Base-by-base conservation (phyloP, 2,113 vertebrate species). In the Gallinago paraguaiae region DNA sequence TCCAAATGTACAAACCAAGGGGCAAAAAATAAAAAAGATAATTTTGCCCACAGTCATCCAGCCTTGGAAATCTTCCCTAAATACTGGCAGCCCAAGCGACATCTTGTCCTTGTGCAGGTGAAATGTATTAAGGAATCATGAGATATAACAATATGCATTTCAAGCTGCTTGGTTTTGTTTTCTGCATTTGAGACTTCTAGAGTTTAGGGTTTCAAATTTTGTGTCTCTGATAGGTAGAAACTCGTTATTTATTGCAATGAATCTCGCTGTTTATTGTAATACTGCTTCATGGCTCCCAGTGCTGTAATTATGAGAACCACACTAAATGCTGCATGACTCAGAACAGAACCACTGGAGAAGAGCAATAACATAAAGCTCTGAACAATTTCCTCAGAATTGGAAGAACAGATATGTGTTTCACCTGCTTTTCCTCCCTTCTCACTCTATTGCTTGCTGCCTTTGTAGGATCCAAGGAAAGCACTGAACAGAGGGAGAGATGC, bases 371-470 rank as follows among this genome's bases (percentile, higher is more conserved):
- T 39, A 37, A 31, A 2, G 0, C 6, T 75, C 57, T 79, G 30
- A 70, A 33, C 17, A 17, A 39, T 50, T 80, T 94, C 53, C 37
- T 79, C 31, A 25, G 19, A 22, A 4, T 0, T 57, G 8, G 17
- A 70, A 74, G 35, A 82, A 37, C 7, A 90, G n/a, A 45, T 43
- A 35, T 1, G 9, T 3, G 5, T 80, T 90, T 63, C n/a, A 46
- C 13, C 30, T 51, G 31, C 9, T 84, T 89, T 89, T 86, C 8
- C 20, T 56, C 22, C 20, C 8, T 78, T 59, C 35, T 79, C 35
- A 39, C 5, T 1, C 4, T 57, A 6, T 23, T 76, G 11, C 7
- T 72, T 0, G 0, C 9, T 51, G 12, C 11, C 19, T 43, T 43
- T 65, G 7, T 31, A 37, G 31, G 35, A 85, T 28, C 7, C 0